These are phyloP conservation scores for Pygmarrhopalites habei DNA, from an alignment of 1,140 invertebrate genomes.

Conservation along the genomic window DNA sequence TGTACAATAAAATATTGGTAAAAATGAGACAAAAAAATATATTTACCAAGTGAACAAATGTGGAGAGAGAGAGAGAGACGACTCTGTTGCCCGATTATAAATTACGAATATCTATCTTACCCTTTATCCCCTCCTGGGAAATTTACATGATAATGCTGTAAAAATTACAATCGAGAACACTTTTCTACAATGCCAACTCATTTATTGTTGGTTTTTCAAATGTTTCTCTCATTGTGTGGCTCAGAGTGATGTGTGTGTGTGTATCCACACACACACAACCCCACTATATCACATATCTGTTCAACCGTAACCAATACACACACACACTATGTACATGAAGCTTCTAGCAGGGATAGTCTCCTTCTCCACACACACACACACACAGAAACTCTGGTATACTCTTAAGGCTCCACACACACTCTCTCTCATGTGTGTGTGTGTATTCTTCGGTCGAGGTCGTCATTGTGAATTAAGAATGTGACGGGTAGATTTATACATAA, in stretches of 20 bases:
- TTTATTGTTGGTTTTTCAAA: slow-evolving; percentile 7
- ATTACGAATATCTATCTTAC: background rate
- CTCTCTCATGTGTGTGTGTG: too few relatives aligned
- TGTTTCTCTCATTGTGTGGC: background rate
- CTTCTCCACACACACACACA: background rate
- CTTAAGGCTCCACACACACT: too few relatives aligned
- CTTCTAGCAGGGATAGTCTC: too few relatives aligned
- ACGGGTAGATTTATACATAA: slow-evolving; percentile 1
- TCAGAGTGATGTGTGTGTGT: too few relatives aligned
- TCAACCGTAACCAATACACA: too few relatives aligned
- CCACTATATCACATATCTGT: too few relatives aligned
- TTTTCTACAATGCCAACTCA: slow-evolving; percentile 7
- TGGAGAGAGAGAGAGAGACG: too few relatives aligned
- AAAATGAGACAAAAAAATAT: background rate
- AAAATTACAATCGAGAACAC: slow-evolving; percentile 6
- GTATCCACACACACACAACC: background rate
- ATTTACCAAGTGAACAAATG: background rate
- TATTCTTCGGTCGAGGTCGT: too few relatives aligned
- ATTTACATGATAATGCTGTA: slow-evolving; percentile 12
- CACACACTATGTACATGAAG: background rate
- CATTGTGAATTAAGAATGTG: slow-evolving; percentile 2
- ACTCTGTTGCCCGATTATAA: background rate
- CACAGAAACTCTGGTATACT: background rate
- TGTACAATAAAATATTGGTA: too few relatives aligned
- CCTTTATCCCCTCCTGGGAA: background rate